These are phyloP conservation scores for Steatocranus sp. DNA, from an alignment of 2,797 vertebrate genomes.

Conservation along the genomic window DNA sequence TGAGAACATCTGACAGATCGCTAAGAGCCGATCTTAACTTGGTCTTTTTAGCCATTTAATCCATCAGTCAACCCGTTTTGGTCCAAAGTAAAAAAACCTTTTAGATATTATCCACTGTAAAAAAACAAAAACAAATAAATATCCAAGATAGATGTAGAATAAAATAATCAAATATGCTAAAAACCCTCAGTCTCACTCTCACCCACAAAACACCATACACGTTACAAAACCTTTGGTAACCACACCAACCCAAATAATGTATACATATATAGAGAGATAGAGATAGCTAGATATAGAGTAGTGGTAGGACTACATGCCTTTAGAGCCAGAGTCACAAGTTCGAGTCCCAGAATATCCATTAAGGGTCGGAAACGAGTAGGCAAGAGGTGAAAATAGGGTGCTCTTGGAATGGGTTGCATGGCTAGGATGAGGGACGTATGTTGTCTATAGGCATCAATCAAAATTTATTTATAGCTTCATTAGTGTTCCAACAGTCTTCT, in stretches of 20 bases:
- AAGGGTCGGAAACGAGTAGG: neutral
- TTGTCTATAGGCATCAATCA: neutral
- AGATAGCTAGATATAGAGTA: neutral
- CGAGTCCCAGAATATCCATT: neutral
- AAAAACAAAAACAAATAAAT: neutral
- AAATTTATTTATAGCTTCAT: neutral
- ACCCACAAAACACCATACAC: neutral
- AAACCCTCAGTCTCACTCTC: accelerated
- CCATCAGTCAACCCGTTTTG: neutral
- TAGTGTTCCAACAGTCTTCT: neutral
- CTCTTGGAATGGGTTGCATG: neutral
- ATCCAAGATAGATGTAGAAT: neutral
- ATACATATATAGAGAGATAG: too few species aligned
- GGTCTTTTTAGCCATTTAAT: neutral
- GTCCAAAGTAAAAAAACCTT: neutral
- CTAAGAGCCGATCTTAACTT: neutral
- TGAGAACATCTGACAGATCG: neutral
- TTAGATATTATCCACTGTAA: neutral
- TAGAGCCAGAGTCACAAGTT: neutral
- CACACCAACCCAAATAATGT: neutral
- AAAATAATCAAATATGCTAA: neutral
- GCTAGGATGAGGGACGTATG: neutral
- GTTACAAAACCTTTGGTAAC: neutral
- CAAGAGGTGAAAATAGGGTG: neutral
- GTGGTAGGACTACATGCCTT: neutral